Evolutionary conservation across 2,888 invertebrate species (phyloP).

Genomic region (Desoria tigrina): DNA sequence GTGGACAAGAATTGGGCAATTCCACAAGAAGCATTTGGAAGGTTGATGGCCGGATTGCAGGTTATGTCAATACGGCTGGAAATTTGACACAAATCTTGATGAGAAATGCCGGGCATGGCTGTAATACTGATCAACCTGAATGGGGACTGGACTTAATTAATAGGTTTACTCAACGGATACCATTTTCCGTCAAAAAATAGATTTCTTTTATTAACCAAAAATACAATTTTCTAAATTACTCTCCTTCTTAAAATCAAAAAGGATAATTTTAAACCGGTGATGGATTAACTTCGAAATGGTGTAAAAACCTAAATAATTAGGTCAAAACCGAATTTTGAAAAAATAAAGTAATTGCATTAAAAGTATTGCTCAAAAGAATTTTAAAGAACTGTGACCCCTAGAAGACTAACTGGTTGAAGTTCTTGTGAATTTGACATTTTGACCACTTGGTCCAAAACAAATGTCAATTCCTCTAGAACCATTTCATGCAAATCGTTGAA

Average conservation of each 20-base stretch:
- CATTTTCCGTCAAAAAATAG: too few species aligned
- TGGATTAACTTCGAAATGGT: too few species aligned
- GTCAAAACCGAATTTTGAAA: too few species aligned
- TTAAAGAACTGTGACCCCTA: background rate
- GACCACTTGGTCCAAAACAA: conserved; percentile 13
- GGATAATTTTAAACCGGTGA: too few species aligned
- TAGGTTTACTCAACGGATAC: background rate
- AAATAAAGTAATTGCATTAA: too few species aligned
- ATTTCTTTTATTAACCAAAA: too few species aligned
- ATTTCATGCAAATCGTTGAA: conserved; percentile 7
- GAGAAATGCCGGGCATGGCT: conserved; percentile 22
- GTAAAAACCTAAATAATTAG: too few species aligned
- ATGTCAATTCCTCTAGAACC: background rate
- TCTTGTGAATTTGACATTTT: background rate
- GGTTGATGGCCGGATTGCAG: conserved; percentile 8
- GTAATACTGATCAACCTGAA: conserved; percentile 5
- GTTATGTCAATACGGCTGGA: conserved; percentile 2
- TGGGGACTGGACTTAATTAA: conserved; percentile 5
- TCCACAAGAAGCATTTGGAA: conserved; percentile 1
- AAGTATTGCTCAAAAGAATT: too few species aligned
- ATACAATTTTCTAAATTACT: too few species aligned
- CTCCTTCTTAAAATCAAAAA: too few species aligned
- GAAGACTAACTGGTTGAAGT: background rate
- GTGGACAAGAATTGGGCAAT: conserved; percentile 1
- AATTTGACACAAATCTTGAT: conserved; percentile 14